A percentile compares a stretch with the other conserved stretches of the same genome.
Evolutionary conservation across 2,797 vertebrate species (phyloP).

Genomic region (Mionectes olivaceus): DNA sequence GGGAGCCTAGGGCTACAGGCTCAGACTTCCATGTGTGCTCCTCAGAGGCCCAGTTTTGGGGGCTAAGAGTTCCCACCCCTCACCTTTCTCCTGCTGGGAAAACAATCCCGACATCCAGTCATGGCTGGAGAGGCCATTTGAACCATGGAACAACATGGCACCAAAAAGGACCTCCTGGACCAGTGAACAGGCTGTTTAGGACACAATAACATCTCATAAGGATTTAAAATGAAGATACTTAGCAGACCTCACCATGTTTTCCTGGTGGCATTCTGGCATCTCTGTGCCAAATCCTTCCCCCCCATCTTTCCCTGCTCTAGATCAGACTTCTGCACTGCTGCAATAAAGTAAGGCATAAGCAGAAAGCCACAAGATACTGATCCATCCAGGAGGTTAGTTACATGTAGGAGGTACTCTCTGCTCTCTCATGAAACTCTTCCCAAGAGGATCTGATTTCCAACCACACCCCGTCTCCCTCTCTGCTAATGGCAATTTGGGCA

Average conservation of each 20-base stretch:
- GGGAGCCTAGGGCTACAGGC: slow-evolving; percentile 67
- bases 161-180: not conserved
- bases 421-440: slow-evolving; percentile 74
- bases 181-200: not conserved
- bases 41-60: slow-evolving; percentile 13
- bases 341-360: slow-evolving; percentile 70
- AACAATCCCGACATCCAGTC: not conserved
- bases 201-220: not conserved
- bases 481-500: slow-evolving; percentile 72
- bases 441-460: slow-evolving; percentile 73
- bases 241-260: slow-evolving; percentile 22
- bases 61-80: not conserved
- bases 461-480: slow-evolving; percentile 68
- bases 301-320: not conserved
- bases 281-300: not conserved
- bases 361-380: slow-evolving; percentile 70
- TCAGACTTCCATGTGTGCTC: slow-evolving; percentile 19
- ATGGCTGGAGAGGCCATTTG: not conserved
- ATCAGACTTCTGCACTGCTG: slow-evolving; percentile 35
- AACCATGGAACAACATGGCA: not conserved
- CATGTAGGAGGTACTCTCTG: slow-evolving; percentile 66
- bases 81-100: not conserved
- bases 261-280: slow-evolving; percentile 42
- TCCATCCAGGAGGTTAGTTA: slow-evolving; percentile 71
- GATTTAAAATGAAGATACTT: not conserved